Percentiles rank a stretch among this genome's conserved stretches.
Evolutionary conservation across 2,888 invertebrate species (phyloP).

Genomic region (Seladonia tumulorum): DNA sequence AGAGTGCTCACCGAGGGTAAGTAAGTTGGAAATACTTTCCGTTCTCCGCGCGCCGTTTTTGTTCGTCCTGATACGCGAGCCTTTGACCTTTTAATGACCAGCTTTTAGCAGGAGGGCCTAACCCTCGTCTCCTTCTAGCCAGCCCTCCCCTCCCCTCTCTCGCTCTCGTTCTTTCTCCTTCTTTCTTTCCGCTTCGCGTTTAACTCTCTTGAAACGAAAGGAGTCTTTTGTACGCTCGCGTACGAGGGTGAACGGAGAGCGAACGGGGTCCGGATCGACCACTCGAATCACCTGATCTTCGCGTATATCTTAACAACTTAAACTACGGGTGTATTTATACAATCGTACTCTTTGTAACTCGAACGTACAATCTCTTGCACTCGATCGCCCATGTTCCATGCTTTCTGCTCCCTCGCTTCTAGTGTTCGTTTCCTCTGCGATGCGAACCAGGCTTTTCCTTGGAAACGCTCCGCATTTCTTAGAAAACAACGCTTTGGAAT

Average conservation of each 20-base stretch:
- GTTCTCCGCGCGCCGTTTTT: slow-evolving; percentile 14
- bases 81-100: background rate
- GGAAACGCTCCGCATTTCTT: background rate
- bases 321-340: background rate
- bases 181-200: background rate
- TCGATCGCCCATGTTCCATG: background rate
- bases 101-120: slow-evolving; percentile 6
- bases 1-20: slow-evolving; percentile 1
- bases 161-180: background rate
- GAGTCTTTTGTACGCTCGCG: background rate
- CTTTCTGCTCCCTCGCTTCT: background rate
- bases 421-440: background rate
- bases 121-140: slow-evolving; percentile 1
- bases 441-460: background rate
- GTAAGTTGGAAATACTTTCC: slow-evolving; percentile 21
- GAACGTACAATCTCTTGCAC: background rate
- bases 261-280: background rate
- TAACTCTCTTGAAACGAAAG: slow-evolving; percentile 9
- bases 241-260: background rate
- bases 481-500: background rate
- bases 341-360: background rate
- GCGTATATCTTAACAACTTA: slow-evolving; percentile 8
- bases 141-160: background rate
- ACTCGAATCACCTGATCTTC: slow-evolving; percentile 19
- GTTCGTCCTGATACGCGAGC: slow-evolving; percentile 6